phyloP scores from a whole-genome alignment of 2,888 invertebrate genomes.

The Minunthozetes semirufus region DNA sequence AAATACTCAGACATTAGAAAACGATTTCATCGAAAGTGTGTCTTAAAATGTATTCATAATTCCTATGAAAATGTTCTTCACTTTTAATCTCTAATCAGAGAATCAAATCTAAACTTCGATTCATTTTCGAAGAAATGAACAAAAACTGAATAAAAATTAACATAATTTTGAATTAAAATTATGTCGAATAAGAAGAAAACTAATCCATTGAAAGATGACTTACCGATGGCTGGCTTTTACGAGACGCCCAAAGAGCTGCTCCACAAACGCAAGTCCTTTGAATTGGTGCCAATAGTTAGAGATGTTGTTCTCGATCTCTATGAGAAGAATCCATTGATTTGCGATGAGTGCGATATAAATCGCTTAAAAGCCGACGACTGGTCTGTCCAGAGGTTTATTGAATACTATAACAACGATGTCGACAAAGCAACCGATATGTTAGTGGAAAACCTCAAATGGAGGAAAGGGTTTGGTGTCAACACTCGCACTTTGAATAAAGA shows the following conservation, averaged over 20 bases:
- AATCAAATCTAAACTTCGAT: too few relatives aligned
- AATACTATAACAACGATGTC: constrained; percentile 13
- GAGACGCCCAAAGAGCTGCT: constrained; percentile 9
- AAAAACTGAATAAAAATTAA: too few relatives aligned
- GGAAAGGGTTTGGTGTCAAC: constrained; percentile 1
- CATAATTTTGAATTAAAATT: neutral
- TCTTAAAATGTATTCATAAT: too few relatives aligned
- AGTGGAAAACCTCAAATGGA: neutral
- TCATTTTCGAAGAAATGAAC: too few relatives aligned
- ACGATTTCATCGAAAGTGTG: too few relatives aligned
- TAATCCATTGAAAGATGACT: neutral
- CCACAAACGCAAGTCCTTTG: constrained; percentile 1
- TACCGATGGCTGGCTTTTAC: constrained; percentile 5
- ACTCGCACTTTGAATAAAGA: neutral
- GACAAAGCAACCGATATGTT: neutral
- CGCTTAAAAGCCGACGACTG: neutral
- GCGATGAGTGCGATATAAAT: constrained; percentile 20
- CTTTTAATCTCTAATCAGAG: too few relatives aligned
- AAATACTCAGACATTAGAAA: too few relatives aligned
- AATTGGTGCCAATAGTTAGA: neutral
- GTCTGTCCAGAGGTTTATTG: constrained; percentile 16
- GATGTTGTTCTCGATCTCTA: neutral
- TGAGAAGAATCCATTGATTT: neutral
- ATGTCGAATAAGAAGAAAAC: neutral
- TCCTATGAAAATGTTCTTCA: too few relatives aligned